A percentile compares a stretch with the other conserved stretches of the same genome.
Evolutionary conservation across 2,888 invertebrate species (phyloP).

Genomic region (Microplitis manilae): DNA sequence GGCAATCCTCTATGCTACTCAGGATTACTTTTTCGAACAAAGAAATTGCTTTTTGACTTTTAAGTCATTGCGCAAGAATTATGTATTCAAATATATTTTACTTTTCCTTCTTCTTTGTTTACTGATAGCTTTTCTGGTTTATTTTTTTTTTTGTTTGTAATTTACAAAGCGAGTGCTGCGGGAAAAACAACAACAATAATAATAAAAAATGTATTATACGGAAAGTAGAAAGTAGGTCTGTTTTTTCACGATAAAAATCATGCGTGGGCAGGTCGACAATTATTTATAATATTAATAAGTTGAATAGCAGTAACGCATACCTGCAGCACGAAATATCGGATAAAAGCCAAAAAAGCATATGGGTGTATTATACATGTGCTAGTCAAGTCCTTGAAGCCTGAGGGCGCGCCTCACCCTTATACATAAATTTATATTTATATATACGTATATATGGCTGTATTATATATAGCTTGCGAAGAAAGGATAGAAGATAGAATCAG

Average conservation of each 20-base stretch:
- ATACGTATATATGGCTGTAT: not conserved
- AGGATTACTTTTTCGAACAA: conserved; percentile 9
- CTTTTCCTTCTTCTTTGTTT: not conserved
- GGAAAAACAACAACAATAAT: not conserved
- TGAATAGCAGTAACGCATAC: not conserved
- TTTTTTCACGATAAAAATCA: conserved; percentile 15
- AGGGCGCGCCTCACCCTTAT: conserved; percentile 33
- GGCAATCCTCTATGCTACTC: conserved; percentile 2
- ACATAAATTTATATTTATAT: conserved; percentile 20
- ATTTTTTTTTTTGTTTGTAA: not conserved
- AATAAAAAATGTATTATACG: not conserved
- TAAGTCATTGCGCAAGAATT: not conserved
- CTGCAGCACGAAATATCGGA: conserved; percentile 9
- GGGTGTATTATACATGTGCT: conserved; percentile 4
- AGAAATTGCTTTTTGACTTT: conserved; percentile 16
- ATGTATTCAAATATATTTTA: conserved; percentile 1
- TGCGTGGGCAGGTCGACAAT: conserved; percentile 17
- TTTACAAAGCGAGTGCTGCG: not conserved
- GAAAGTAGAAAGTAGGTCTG: not conserved
- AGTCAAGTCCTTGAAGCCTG: conserved; percentile 18
- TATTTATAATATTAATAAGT: not conserved
- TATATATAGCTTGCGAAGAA: not conserved
- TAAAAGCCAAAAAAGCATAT: conserved; percentile 20
- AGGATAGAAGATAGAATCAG: conserved; percentile 8
- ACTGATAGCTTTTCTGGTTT: not conserved